Evolutionary conservation across 2,797 vertebrate species (phyloP), one percentile per base, ranked within the genome.

Genomic region (Notolabrus celidotus): DNA sequence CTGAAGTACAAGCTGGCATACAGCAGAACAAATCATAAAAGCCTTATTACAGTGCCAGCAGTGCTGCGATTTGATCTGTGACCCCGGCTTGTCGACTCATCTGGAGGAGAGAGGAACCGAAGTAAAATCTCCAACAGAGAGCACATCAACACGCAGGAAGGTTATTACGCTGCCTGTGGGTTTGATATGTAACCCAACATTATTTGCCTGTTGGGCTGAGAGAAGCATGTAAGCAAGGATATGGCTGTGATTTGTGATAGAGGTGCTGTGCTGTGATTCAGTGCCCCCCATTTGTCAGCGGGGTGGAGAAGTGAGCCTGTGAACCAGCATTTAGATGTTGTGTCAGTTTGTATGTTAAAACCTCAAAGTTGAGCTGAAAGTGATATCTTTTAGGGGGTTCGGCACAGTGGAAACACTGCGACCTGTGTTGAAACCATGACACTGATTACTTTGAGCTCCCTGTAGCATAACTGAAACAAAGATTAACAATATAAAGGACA

Each of bases 121-220:
- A 49, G 52, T 36, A 36, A 53, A 74, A 12, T 46, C 56, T 56
- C 63, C 68, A 55, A 55, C 58, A 43, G 73, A 45, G 71, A 81
- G 62, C 52, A 41, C 73, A 70, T 82, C 74, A 77, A 7, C 55
- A 36, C 16, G 3, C 50, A 52, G 54, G 79, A 51, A 74, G 71
- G 77, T 89, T 80, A 84, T 89, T 75, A 77, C 39, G 1, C 71
- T 77, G 79, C 74, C 74, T 81, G 66, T 1, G 17, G 51, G 70
- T 75, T 64, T 81, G 81, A 86, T 80, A 76, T 72, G 83, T 74
- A 79, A 78, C 83, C 75, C 29, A 43, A 59, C 79, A 67, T 79
- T 85, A 82, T 74, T 79, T 61, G 47, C 50, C 67, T 56, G 66
- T 63, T 67, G 14, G 41, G 60, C 62, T 55, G 63, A 74, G 45